phyloP scores from a whole-genome alignment of 2,888 invertebrate species.

The Andrena chrysosceles region DNA sequence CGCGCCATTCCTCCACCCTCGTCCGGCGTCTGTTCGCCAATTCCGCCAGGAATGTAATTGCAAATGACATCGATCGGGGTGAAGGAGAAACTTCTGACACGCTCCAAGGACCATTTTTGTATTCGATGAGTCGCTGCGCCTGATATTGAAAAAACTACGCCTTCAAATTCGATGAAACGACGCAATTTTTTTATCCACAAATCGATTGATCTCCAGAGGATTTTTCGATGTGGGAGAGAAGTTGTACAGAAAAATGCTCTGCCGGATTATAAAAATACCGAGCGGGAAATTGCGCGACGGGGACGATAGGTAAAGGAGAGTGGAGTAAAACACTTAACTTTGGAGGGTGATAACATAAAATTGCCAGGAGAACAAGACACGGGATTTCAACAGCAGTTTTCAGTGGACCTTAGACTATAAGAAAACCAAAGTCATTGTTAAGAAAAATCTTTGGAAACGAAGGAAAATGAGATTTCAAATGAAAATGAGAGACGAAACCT shows the following conservation, averaged over 20 bases:
- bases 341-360: no score
- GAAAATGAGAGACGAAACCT: no score
- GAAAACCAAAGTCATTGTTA: no score
- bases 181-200: background rate
- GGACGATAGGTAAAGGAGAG: conserved; percentile 10
- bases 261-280: background rate
- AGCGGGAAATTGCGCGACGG: background rate
- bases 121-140: no score
- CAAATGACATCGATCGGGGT: conserved; percentile 38
- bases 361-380: no score
- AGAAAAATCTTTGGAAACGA: no score
- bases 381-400: no score
- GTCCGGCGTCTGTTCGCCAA: background rate
- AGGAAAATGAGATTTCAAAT: no score
- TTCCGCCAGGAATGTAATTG: conserved; percentile 37
- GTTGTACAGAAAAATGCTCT: no score
- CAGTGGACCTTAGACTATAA: no score
- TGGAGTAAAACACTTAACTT: no score
- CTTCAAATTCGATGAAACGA: background rate
- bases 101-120: background rate
- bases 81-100: conserved; percentile 27
- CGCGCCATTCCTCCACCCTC: background rate
- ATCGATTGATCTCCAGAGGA: background rate
- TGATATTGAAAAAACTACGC: no score
- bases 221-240: background rate